Evolutionary conservation across 2,113 vertebrate species (phyloP).

Genomic region (Ursus arctos): DNA sequence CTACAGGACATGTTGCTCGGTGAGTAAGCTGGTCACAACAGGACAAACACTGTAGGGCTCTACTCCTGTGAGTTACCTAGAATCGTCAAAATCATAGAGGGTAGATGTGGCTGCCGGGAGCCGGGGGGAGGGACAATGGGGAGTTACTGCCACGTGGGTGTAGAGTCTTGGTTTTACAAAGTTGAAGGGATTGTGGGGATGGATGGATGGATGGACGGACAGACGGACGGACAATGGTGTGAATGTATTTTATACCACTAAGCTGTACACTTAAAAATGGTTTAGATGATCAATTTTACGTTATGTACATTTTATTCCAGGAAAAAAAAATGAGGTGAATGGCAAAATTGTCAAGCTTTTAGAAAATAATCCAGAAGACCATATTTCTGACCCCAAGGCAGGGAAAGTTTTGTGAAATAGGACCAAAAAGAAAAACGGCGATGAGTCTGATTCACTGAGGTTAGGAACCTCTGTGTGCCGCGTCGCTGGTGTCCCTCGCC

Average conservation of each 20-base stretch:
- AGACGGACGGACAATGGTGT: neutral
- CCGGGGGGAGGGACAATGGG: neutral
- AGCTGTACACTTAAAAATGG: neutral
- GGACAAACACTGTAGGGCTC: too few relatives aligned
- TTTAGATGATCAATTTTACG: neutral
- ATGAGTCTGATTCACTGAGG: neutral
- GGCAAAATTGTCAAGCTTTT: neutral
- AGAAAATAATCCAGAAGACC: neutral
- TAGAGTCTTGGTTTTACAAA: neutral
- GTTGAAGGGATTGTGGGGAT: neutral
- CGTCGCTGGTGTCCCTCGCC: neutral
- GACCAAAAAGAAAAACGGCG: too few relatives aligned
- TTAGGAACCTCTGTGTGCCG: fast-evolving
- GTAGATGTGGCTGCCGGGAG: too few relatives aligned
- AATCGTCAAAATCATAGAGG: too few relatives aligned
- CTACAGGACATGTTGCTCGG: neutral
- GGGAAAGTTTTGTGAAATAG: neutral
- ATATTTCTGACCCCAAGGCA: neutral
- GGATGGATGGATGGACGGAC: neutral
- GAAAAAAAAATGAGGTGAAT: neutral
- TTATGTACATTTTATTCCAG: neutral
- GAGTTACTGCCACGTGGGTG: neutral
- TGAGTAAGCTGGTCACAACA: neutral
- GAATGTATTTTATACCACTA: neutral
- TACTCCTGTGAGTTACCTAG: neutral